Base-by-base conservation (phyloP, 2,797 vertebrate species). In the Poeciliopsis infans region DNA sequence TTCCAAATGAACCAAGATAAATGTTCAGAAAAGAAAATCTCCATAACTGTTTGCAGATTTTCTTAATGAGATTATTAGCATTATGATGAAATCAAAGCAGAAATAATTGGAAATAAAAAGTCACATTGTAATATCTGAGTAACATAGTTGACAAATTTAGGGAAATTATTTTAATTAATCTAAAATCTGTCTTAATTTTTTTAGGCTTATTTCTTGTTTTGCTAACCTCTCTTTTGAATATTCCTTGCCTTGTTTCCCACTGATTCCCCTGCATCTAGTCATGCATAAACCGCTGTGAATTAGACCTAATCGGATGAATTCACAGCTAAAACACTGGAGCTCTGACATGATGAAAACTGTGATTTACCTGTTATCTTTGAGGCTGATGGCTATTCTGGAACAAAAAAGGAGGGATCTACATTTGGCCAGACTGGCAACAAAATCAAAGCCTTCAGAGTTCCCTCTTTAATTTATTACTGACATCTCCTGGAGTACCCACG, bases 391-490 rank as follows among this genome's bases (percentile, higher is more conserved):
- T 64, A 47, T 46, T 75, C 28, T 43, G 8, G 16, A 12, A 51
- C 36, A 46, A 57, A 23, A 57, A 12, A 28, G 23, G 46, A 28
- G 7, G 45, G 31, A 77, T 8, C 28, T 46, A n/a, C 28, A 36
- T 76, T 49, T 36, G 10, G 7, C 10, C 55, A 78, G 33, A 36
- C 46, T 43, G 41, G 33, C 25, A 72, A 53, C 45, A 74, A 64
- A 80, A 55, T 72, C 6, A 76, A 75, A 81, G 74, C n/a, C 53
- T 33, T 61, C 31, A 33, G 78, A n/a, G n/a, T 55, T 28, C 25
- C 6, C 45, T 25, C 33, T 28, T 74, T 76, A 73, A 86, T 87
- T 86, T 59, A 68, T 79, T 69, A 74, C 80, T 86, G 86, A 72
- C 85, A 82, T n/a, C 41, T 57, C 39, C 80, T 76, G 25, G 74